Evolutionary conservation across 2,113 vertebrate genomes (phyloP), one percentile per base, ranked within the genome.

Genomic region (Orycteropus afer): DNA sequence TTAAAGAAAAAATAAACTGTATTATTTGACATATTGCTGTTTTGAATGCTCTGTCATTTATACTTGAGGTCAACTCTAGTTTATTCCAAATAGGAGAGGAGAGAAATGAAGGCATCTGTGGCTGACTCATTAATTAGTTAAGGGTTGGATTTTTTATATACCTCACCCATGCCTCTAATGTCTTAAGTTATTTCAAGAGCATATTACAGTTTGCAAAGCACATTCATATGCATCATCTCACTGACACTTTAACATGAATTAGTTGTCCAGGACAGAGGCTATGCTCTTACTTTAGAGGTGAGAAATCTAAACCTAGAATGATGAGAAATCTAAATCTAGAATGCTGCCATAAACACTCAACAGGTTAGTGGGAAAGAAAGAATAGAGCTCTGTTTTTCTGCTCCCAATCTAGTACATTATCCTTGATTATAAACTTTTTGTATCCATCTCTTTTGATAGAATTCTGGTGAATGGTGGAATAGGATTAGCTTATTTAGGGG

Each of bases 171-270:
- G 51, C 37, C 40, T 91, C n/a, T 51, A 78, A 73, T 27, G 40
- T 95, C 67, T 89, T 17, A 79, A 27, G 23, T 81, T 96, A 89
- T 78, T 88, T 90, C 1, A 71, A 86, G 29, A 95, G 77, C 45
- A 37, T 61, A 11, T 51, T 63, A 51, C 12, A 81, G 37, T 71
- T 90, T 81, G 13, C 37, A 76, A 85, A 71, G 47, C 18, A 27
- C 0, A 84, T 25, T 25, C 51, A 17, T 89, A 15, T 71, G 34
- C 65, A 37, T 89, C 81, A 73, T 37, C 15, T 53, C 76, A 84
- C 65, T 73, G 81, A 85, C 83, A 20, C n/a, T 74, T 78, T 37
- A 71, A 49, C 25, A 63, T 79, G 40, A 76, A 7, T 84, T 82
- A 63, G 42, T 93, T 86, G 57, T 5, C 42, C 57, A 86, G 80